A percentile compares a stretch with the other conserved stretches of the same genome.
Evolutionary conservation across 2,113 vertebrate species (phyloP).

Genomic region (Grammomys surdaster): DNA sequence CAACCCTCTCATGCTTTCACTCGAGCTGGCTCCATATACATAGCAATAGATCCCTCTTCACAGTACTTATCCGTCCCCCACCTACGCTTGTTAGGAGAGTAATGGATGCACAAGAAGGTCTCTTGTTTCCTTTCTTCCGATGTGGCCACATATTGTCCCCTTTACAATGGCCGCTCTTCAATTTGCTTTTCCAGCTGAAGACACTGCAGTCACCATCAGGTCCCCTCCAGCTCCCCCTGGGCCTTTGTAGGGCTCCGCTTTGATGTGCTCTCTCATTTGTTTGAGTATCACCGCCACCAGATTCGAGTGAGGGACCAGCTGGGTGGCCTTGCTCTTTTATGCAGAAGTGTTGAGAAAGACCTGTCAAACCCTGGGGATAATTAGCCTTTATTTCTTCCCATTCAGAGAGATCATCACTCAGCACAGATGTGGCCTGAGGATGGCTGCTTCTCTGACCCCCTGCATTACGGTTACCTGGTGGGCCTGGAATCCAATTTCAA

Average conservation of each 20-base stretch:
- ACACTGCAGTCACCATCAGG: background rate
- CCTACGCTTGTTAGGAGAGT: background rate
- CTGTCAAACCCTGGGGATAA: conserved; percentile 66
- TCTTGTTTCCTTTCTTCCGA: background rate
- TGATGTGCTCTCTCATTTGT: conserved; percentile 69
- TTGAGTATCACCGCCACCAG: conserved; percentile 60
- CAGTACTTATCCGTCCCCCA: fast-evolving
- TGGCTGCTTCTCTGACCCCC: background rate
- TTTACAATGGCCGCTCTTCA: background rate
- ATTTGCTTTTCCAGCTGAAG: background rate
- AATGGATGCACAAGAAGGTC: background rate
- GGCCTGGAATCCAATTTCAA: background rate
- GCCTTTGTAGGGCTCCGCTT: conserved; percentile 10
- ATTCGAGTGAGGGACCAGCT: conserved; percentile 60
- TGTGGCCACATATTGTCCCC: background rate
- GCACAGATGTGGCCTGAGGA: background rate
- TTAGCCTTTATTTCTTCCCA: conserved; percentile 73
- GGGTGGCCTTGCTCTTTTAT: conserved; percentile 79
- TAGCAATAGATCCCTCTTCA: background rate
- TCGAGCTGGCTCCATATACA: background rate
- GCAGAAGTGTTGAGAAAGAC: conserved; percentile 71
- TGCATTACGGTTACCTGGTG: background rate
- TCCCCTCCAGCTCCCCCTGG: conserved; percentile 36
- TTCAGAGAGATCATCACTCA: conserved; percentile 69
- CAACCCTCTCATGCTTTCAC: background rate